These are phyloP conservation scores for Pogonophryne albipinna DNA, from an alignment of 2,797 vertebrate species.

Conservation along the genomic window DNA sequence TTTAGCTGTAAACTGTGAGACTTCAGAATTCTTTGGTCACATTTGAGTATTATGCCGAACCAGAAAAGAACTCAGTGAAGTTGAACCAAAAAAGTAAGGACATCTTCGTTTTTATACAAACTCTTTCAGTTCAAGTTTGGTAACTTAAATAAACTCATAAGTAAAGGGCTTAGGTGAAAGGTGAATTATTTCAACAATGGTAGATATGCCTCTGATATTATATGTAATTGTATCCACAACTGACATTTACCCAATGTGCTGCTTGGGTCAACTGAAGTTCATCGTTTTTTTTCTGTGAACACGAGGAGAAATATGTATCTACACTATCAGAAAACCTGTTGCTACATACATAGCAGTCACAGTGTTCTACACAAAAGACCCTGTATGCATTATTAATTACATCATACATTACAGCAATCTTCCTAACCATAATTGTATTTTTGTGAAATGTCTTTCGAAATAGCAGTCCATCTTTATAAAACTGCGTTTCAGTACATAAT, in stretches of 20 bases:
- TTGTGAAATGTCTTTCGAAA: neutral
- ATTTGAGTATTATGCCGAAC: neutral
- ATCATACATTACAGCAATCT: neutral
- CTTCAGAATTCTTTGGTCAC: too few relatives aligned
- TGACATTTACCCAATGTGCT: slow-evolving; percentile 28
- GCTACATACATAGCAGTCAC: neutral
- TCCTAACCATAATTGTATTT: neutral
- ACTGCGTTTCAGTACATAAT: neutral
- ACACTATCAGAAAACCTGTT: neutral
- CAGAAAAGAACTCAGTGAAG: neutral
- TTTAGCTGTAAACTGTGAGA: too few relatives aligned
- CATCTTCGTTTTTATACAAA: neutral
- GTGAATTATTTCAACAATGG: neutral
- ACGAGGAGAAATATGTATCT: neutral
- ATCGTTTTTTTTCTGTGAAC: neutral
- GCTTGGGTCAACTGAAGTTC: neutral
- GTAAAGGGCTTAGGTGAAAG: neutral
- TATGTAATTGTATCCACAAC: slow-evolving; percentile 1
- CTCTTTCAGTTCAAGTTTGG: neutral
- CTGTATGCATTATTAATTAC: neutral
- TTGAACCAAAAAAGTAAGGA: neutral
- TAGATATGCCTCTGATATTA: slow-evolving; percentile 11
- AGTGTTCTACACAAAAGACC: neutral
- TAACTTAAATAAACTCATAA: neutral
- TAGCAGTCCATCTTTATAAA: neutral